phyloP scores from a whole-genome alignment of 2,113 vertebrate genomes.

The Indicator indicator region DNA sequence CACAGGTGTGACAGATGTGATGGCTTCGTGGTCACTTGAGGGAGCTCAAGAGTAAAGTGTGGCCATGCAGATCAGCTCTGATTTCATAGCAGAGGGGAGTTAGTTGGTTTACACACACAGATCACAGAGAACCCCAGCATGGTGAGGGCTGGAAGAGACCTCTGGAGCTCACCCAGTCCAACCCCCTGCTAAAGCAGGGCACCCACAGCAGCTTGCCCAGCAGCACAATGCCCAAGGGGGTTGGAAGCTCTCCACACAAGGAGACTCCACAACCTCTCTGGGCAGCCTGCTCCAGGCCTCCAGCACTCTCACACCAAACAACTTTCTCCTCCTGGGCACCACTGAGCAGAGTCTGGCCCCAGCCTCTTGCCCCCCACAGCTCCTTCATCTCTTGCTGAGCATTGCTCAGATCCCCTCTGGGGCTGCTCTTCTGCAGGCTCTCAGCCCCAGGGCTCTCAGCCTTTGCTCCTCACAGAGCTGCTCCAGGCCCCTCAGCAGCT shows the following conservation, averaged over 20 bases:
- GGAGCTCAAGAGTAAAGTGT: neutral
- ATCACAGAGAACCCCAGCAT: neutral
- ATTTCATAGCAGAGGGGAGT: neutral
- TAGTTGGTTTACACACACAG: rapidly evolving
- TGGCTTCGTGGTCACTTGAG: neutral
- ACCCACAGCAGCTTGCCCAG: neutral
- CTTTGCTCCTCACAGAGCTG: no score
- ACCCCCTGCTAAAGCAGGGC: neutral
- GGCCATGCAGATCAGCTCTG: neutral
- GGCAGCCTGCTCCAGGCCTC: neutral
- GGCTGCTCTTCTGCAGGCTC: no score
- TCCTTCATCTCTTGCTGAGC: no score
- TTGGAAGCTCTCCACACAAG: neutral
- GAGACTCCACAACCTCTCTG: neutral
- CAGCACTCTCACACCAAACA: no score
- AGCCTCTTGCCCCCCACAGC: no score
- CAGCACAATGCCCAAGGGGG: neutral
- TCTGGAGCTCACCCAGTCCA: neutral
- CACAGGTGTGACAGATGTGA: rapidly evolving
- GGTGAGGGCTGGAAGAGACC: neutral
- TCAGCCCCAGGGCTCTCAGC: no score
- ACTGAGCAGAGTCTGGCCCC: no score
- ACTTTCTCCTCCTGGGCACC: no score
- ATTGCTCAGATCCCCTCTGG: no score
- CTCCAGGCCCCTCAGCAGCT: no score